These are phyloP conservation scores for Aporrectodea caliginosa DNA, from an alignment of 1,140 invertebrate genomes.

Conservation along the genomic window DNA sequence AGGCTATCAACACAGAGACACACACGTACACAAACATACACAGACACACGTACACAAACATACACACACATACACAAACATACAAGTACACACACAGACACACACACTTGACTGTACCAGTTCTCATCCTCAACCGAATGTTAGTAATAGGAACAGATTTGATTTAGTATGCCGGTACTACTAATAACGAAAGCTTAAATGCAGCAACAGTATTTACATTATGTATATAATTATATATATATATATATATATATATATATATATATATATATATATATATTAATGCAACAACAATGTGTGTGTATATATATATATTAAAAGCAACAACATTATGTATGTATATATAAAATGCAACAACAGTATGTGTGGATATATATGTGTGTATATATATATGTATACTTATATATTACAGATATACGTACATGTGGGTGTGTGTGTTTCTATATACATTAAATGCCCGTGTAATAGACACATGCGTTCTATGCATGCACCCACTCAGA, in stretches of 20 bases:
- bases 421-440: conserved; percentile 10
- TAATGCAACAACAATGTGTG: neutral
- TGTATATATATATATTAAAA: neutral
- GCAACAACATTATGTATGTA: neutral
- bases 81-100: no score
- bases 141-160: no score
- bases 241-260: conserved; percentile 16
- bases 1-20: no score
- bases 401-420: no score
- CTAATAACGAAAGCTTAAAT: no score
- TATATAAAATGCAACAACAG: neutral
- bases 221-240: neutral
- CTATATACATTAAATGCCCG: neutral
- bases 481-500: no score
- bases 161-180: no score
- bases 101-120: no score
- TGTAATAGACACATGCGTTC: neutral
- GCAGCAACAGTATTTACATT: neutral
- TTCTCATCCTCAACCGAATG: no score
- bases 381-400: neutral
- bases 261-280: conserved; percentile 15
- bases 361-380: neutral
- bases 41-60: neutral
- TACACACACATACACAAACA: neutral
- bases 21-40: neutral